These are phyloP conservation scores for Parnassius smintheus DNA, from an alignment of 2,888 invertebrate genomes.

Conservation along the genomic window DNA sequence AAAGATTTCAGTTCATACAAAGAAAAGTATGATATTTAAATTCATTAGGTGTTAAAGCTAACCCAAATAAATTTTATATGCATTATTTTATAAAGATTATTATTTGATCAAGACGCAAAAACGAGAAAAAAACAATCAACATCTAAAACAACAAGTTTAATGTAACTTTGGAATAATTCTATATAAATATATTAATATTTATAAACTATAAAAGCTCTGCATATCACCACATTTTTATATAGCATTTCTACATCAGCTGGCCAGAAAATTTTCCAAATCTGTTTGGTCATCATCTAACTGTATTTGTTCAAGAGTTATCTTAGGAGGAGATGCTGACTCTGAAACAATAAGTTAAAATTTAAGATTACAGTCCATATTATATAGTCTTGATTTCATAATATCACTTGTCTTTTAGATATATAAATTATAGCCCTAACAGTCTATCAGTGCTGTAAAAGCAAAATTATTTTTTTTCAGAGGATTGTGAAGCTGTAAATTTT, in stretches of 20 bases:
- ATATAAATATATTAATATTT: conserved; percentile 41
- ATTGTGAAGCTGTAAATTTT: too few relatives aligned
- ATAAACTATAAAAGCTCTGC: conserved; percentile 51
- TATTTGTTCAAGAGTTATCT: conserved; percentile 65
- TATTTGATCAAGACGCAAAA: conserved; percentile 38
- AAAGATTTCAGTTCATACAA: conserved; percentile 59
- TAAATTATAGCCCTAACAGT: too few relatives aligned
- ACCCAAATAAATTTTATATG: conserved; percentile 56
- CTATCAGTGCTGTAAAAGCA: too few relatives aligned
- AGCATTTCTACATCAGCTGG: conserved; percentile 52
- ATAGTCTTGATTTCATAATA: too few relatives aligned
- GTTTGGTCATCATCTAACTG: conserved; percentile 60
- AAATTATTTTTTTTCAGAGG: too few relatives aligned
- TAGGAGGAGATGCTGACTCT: conserved; percentile 48
- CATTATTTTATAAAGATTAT: conserved; percentile 45
- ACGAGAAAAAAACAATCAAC: conserved; percentile 42
- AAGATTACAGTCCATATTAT: neutral
- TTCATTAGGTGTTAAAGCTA: conserved; percentile 54
- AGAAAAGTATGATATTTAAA: conserved; percentile 45
- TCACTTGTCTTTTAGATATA: too few relatives aligned
- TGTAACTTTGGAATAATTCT: conserved; percentile 53
- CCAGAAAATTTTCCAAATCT: conserved; percentile 68
- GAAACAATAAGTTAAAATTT: conserved; percentile 35
- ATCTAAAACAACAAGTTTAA: conserved; percentile 47
- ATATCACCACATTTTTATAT: conserved; percentile 31